phyloP scores from a whole-genome alignment of 2,113 vertebrate genomes.

The Budorcas taxicolor region DNA sequence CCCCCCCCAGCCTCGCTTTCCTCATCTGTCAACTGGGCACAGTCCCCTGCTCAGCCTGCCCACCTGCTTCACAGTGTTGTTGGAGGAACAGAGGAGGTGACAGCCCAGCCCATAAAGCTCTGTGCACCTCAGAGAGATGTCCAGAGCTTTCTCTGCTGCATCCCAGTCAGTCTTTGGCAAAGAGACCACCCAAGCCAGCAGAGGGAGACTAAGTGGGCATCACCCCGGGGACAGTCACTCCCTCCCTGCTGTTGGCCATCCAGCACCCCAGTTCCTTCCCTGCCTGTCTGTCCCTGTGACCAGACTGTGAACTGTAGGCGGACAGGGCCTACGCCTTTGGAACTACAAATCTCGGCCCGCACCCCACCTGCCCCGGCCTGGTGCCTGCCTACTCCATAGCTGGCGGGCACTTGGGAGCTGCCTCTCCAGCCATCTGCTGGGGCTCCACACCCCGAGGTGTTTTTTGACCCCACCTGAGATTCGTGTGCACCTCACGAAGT shows the following conservation, averaged over 20 bases:
- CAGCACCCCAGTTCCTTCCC: background rate
- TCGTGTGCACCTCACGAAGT: background rate
- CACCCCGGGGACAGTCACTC: background rate
- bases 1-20: conserved; percentile 57
- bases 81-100: conserved; percentile 66
- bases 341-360: background rate
- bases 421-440: background rate
- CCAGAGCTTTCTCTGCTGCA: background rate
- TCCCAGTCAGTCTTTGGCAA: background rate
- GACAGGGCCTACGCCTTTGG: background rate
- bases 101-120: conserved; percentile 36
- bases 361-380: fast-evolving
- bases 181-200: background rate
- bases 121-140: background rate
- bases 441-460: background rate
- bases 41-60: conserved; percentile 53
- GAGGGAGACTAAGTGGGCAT: background rate
- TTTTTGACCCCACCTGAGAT: background rate
- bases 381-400: background rate
- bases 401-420: background rate
- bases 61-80: conserved; percentile 41
- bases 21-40: conserved; percentile 48
- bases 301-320: background rate
- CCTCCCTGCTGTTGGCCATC: background rate
- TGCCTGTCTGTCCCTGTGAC: background rate